Base-by-base conservation (phyloP, 2,797 vertebrate genomes). In the Lemur catta region DNA sequence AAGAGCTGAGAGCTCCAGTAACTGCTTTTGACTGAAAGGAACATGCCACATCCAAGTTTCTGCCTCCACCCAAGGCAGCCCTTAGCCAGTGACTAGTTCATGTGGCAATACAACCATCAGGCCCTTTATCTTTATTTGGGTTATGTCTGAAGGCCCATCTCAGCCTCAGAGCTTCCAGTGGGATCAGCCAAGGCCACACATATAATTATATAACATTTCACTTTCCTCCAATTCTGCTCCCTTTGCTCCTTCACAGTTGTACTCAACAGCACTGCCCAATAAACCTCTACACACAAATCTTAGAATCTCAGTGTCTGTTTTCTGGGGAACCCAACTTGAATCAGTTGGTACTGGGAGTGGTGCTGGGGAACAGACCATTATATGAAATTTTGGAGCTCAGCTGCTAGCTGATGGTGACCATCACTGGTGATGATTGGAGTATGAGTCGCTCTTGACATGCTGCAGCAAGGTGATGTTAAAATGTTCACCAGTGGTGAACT, bases 271-370 rank as follows among this genome's bases (percentile, higher is more conserved):
- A 72, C 24, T 67, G 33, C 17, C 48, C 43, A 82, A 52, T 67
- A 89, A 95, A 69, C 7, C 9, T 95, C 48, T 65, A 57, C 8
- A 86, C 28, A 80, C 8, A 74, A 35, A 87, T 86, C 71, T 65
- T 20, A n/a, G 61, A 57, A 57, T 65, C 59, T 93, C 50, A 30
- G 41, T 13, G 48, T 82, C 17, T 35, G 8, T 93, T 96, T 90
- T 30, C 35, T 38, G 63, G 46, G 20, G n/a, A 85, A 12, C 28
- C 2, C 6, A 69, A 67, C 10, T 26, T 74, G 48, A 76, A 55
- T 72, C 57, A 67, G 4, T 59, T 75, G 52, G 26, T 43, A 76
- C 18, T 63, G 26, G 35, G 4, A 78, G 5, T 65, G 38, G 41
- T 55, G 17, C 26, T 81, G 57, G 41, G 38, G 80, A 80, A 41